Conservation (phyloP, 2,888 invertebrate species). For the Cheilosia scutellata region DNA sequence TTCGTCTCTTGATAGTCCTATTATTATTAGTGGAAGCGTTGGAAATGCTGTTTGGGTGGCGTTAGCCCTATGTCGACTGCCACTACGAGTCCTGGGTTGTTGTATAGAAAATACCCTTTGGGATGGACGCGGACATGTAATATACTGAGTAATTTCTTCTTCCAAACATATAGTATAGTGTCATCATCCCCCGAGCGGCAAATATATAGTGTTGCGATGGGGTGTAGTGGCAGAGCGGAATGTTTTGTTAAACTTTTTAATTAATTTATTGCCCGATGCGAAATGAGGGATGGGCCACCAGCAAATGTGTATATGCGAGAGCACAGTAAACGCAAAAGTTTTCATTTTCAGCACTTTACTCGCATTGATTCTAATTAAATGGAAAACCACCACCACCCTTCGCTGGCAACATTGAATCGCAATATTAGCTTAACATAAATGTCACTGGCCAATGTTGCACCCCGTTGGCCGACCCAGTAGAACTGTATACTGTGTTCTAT, state of each 20-base stretch:
- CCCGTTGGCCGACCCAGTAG: conserved; percentile 2
- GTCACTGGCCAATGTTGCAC: conserved; percentile 30
- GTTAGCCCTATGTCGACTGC: conserved; percentile 33
- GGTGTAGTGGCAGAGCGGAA: background rate
- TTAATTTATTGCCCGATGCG: conserved; percentile 67
- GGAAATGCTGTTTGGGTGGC: conserved; percentile 47
- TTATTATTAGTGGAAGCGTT: conserved; percentile 63
- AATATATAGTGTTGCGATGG: conserved; percentile 6
- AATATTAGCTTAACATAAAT: conserved; percentile 40
- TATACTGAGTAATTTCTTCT: conserved; percentile 45
- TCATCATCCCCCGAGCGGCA: background rate
- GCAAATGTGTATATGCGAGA: background rate
- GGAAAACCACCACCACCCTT: conserved; percentile 37
- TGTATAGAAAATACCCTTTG: conserved; percentile 43
- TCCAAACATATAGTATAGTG: background rate
- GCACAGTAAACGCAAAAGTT: conserved; percentile 46
- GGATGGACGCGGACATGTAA: conserved; percentile 69
- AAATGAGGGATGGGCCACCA: conserved; percentile 44
- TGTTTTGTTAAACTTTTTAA: conserved; percentile 67
- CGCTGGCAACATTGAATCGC: conserved; percentile 42
- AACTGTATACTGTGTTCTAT: no score
- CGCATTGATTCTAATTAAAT: conserved; percentile 74
- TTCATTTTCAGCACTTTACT: conserved; percentile 64
- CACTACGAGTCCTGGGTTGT: conserved; percentile 23
- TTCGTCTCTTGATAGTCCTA: conserved; percentile 54